These are phyloP conservation scores for Lepidocolaptes lacrymiger DNA, from an alignment of 2,797 vertebrate genomes.

Conservation along the genomic window DNA sequence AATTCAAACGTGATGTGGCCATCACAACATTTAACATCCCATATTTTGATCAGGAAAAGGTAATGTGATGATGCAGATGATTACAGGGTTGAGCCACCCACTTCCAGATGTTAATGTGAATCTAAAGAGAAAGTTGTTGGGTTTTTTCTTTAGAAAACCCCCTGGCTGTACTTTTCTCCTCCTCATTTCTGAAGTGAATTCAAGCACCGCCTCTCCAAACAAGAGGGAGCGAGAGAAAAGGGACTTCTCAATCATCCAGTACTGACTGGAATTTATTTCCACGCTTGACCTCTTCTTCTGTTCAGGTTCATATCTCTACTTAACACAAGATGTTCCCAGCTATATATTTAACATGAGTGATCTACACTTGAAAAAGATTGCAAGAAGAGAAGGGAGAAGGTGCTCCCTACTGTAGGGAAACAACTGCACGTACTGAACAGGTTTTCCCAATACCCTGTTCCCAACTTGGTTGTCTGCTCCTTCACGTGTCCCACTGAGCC, in stretches of 20 bases:
- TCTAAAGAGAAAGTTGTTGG: not conserved
- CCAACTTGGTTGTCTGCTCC: not conserved
- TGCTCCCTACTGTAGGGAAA: not conserved
- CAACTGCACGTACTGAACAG: not conserved
- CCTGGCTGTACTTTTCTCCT: conserved; percentile 3
- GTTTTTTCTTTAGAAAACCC: not conserved
- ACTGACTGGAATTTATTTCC: conserved; percentile 65
- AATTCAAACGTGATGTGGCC: not conserved
- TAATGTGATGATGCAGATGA: not conserved
- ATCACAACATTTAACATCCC: not conserved
- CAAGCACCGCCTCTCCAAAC: conserved; percentile 38
- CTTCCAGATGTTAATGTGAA: not conserved
- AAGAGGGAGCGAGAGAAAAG: conserved; percentile 23
- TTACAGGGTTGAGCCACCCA: not conserved
- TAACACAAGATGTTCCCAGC: conserved; percentile 57
- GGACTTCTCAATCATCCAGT: conserved; percentile 39
- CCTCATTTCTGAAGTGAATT: conserved; percentile 44
- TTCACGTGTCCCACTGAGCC: not conserved
- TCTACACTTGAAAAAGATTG: conserved; percentile 33
- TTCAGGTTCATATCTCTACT: conserved; percentile 63
- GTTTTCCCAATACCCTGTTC: not conserved
- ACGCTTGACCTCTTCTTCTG: conserved; percentile 63
- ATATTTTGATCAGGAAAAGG: not conserved
- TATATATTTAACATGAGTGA: conserved; percentile 55
- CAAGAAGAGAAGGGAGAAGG: not conserved